Base-by-base conservation (phyloP, 2,797 vertebrate genomes). In the Melanogrammus aeglefinus region DNA sequence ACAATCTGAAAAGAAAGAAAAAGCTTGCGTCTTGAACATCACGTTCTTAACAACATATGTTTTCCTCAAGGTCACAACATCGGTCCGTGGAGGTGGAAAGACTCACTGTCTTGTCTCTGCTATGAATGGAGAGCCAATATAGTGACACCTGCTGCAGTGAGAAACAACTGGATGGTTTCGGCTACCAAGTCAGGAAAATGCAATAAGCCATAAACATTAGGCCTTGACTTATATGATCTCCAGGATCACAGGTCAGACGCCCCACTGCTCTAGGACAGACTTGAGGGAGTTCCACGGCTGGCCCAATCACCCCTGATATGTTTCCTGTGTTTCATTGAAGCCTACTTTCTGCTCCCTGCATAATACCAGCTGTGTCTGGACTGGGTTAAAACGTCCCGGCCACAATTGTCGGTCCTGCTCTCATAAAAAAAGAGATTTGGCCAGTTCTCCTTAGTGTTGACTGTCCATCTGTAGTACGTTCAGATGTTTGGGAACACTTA, bases 281-380 rank as follows among this genome's bases (percentile, higher is more conserved):
- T 57, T 24, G n/a, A 8, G 51, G 51, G 51, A 12, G 21, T 57
- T 57, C 51, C 51, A n/a, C 7, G 21, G n/a, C 75, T 79, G 87
- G 87, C 87, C 88, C 84, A 90, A 90, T 29, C 78, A 47, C 51
- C 89, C 89, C 88, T 77, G 31, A 84, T 89, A 82, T 88, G 84
- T 88, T 90, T 91, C 89, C 89, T 91, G 89, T 89, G 89, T 90
- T 88, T 86, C 10, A 41, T 10, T 2, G 39, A 41, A 41, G 39
- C 39, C 2, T 41, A 12, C 89, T 84, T 5, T 75, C 84, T 87
- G 86, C 85, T 91, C 85, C 81, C 86, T 86, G 82, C 89, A 91
- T 88, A 91, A 91, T 91, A 90, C 83, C 81, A 87, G 88, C 88
- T 90, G 90, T 91, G 88, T 89, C 90, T 91, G 90, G 83, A 90